phyloP scores from a whole-genome alignment of 2,797 vertebrate species.

The Lophius americanus region DNA sequence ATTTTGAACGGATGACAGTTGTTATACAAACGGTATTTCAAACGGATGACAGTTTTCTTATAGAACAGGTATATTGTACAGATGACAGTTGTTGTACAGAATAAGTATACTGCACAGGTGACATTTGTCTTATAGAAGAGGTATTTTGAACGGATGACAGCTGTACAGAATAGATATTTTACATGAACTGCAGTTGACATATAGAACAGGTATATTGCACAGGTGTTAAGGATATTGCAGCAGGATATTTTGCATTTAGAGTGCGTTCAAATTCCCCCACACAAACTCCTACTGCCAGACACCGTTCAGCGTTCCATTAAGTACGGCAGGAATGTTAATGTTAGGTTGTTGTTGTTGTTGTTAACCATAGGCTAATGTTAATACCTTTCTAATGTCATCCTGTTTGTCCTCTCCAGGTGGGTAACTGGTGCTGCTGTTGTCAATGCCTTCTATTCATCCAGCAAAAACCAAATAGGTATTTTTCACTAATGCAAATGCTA shows the following conservation, averaged over 20 bases:
- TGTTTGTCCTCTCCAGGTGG: conserved; percentile 83
- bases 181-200: too few relatives aligned
- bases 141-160: too few relatives aligned
- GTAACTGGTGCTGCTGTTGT: conserved; percentile 94
- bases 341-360: conserved; percentile 49
- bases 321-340: conserved; percentile 47
- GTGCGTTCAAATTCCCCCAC: conserved; percentile 61
- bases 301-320: conserved; percentile 48
- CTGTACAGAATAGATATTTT: too few relatives aligned
- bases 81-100: too few relatives aligned
- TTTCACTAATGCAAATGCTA: conserved; percentile 15
- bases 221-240: neutral
- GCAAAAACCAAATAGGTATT: conserved; percentile 96
- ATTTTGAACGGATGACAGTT: too few relatives aligned
- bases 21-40: too few relatives aligned
- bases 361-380: conserved; percentile 52
- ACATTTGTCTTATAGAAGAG: too few relatives aligned
- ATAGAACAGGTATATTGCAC: too few relatives aligned
- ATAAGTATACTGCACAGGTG: too few relatives aligned
- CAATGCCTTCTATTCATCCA: conserved; percentile 95
- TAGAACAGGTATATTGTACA: too few relatives aligned
- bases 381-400: conserved; percentile 14
- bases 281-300: conserved; percentile 60
- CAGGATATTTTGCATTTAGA: conserved; percentile 25
- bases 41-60: too few relatives aligned